Base-by-base conservation (phyloP, 2,888 invertebrate genomes). In the Orthonychiurus folsomi region DNA sequence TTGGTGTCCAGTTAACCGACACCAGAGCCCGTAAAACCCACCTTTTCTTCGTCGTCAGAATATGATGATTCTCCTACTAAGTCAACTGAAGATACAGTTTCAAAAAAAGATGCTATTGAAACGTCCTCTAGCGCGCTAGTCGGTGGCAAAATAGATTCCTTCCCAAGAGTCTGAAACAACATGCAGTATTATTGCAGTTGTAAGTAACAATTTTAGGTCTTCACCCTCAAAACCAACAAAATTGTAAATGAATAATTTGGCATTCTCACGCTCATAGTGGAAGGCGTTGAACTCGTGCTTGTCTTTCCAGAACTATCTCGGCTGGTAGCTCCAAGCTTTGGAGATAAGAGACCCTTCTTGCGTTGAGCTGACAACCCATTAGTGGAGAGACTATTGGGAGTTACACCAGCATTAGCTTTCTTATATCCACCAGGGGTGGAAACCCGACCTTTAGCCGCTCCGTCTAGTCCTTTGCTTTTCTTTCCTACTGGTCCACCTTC, bases 21-120 rank as follows among this genome's bases (percentile, higher is more conserved):
- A n/a, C n/a, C n/a, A n/a, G n/a, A n/a, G n/a, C n/a, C n/a, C n/a
- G n/a, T n/a, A 15, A 20, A 53, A 54, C 60, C 63, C 64, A 71
- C 71, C 60, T 65, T 65, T 26, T 64, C 64, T 25, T 71, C 71
- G n/a, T 69, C 69, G 59, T 71, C 71, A 0, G 71, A 71, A 60
- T 69, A 65, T 50, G 63, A 68, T 1, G 63, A 64, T 48, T 67
- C 67, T 25, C 70, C 70, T 52, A 63, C 64, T 15, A 69, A 48
- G 56, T 64, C 62, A 59, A 67, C 69, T 27, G 5, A 5, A 5
- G 9, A 5, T 9, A 37, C 37, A 9, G 5, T 15, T 15, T 37
- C 37, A 37, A 37, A 37, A 37, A 37, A 37, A 5, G 37, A 37
- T 15, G 5, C 37, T 9, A 37, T 9, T 37, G 37, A 37, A 15